A percentile compares a stretch with the other conserved stretches of the same genome.
Conservation (phyloP, 2,888 invertebrate genomes). For the Luperina nickerlii region DNA sequence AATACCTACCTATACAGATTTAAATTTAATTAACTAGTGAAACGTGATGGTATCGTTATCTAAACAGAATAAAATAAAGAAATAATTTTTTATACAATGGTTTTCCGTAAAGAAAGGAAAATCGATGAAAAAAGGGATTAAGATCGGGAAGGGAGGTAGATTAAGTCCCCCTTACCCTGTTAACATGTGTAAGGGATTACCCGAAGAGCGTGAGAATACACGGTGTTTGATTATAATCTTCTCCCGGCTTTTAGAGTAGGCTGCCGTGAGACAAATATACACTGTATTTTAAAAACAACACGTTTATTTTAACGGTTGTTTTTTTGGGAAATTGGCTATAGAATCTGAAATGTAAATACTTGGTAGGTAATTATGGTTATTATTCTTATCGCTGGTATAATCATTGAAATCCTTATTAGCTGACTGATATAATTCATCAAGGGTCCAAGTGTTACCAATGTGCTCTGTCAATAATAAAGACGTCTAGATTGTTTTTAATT, state of each 20-base stretch:
- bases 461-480: not conserved
- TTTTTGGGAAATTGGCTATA: not conserved
- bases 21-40: too few relatives aligned
- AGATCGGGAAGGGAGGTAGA: not conserved
- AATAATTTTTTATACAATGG: not conserved
- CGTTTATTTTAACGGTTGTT: too few relatives aligned
- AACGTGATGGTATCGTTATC: too few relatives aligned
- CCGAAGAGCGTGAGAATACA: slow-evolving; percentile 2
- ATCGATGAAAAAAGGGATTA: slow-evolving; percentile 9
- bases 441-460: not conserved
- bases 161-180: slow-evolving; percentile 12
- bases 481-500: not conserved
- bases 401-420: not conserved
- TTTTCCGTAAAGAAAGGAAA: slow-evolving; percentile 8
- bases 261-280: not conserved
- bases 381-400: not conserved
- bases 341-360: not conserved
- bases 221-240: slow-evolving; percentile 8
- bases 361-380: not conserved
- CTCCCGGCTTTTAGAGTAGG: not conserved
- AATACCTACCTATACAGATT: too few relatives aligned
- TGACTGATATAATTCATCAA: not conserved
- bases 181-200: slow-evolving; percentile 48
- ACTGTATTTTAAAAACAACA: not conserved
- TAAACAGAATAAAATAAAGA: too few relatives aligned